phyloP scores from a whole-genome alignment of 2,888 invertebrate species.

The Drosophila sordidapex region DNA sequence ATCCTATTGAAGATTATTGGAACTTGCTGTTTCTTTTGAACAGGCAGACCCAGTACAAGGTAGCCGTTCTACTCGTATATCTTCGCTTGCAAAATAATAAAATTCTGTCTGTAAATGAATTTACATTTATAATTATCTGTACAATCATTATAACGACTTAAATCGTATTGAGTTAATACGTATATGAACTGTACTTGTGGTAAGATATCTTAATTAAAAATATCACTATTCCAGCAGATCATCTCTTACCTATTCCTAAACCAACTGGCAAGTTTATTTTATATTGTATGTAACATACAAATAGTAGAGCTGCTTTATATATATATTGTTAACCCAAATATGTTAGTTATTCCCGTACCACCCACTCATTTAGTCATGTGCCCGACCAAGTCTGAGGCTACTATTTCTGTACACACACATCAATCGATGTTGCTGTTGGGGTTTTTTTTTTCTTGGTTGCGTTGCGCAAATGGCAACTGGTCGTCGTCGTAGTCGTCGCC shows the following conservation, averaged over 20 bases:
- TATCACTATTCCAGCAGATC: not conserved
- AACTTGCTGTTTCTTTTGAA: not conserved
- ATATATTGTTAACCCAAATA: constrained; percentile 35
- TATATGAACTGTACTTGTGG: not conserved
- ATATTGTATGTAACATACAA: not conserved
- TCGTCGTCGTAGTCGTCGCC: constrained; percentile 38
- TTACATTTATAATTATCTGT: not conserved
- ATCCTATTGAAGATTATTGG: not conserved
- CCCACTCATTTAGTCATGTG: constrained; percentile 40
- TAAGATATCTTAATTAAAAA: not conserved
- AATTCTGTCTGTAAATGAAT: not conserved
- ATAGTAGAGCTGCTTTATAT: constrained; percentile 21
- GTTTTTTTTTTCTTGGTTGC: constrained; percentile 49
- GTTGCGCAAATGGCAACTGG: constrained; percentile 78
- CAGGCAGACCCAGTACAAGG: not conserved
- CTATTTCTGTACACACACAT: constrained; percentile 64
- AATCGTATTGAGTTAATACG: not conserved
- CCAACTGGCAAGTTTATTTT: not conserved
- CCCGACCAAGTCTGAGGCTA: constrained; percentile 34
- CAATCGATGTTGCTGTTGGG: constrained; percentile 66
- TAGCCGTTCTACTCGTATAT: not conserved
- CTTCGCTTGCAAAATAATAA: not conserved
- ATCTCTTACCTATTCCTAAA: not conserved
- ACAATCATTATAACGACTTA: not conserved
- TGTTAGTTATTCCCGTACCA: constrained; percentile 32